Conservation (phyloP, 2,113 vertebrate genomes). For the Microcebus griseorufus region DNA sequence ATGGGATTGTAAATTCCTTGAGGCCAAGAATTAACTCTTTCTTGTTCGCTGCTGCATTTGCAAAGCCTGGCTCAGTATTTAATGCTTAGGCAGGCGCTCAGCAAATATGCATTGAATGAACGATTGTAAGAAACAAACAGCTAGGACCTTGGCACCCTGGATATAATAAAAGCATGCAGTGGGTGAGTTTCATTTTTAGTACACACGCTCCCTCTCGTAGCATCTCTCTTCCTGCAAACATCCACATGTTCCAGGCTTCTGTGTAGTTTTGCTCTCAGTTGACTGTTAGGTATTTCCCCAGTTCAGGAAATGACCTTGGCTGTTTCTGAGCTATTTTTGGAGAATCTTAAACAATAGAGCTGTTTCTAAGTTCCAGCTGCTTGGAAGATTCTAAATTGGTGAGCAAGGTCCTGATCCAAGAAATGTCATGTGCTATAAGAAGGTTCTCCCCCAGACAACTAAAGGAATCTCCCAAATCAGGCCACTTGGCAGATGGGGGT, state of each 20-base stretch:
- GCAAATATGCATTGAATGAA: not conserved
- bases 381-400: slow-evolving; percentile 32
- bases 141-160: not conserved
- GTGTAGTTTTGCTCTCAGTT: not conserved
- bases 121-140: not conserved
- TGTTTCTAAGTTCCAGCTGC: not conserved
- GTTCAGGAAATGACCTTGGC: not conserved
- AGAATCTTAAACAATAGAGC: not conserved
- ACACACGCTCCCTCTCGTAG: not conserved
- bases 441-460: not conserved
- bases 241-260: not conserved
- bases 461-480: not conserved
- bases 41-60: not conserved
- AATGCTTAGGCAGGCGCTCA: not conserved
- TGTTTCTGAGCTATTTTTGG: not conserved
- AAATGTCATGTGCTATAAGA: not conserved
- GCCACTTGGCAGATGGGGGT: not conserved
- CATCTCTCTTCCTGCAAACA: not conserved
- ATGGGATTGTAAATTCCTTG: not conserved
- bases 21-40: not conserved
- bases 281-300: not conserved
- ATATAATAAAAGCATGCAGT: not conserved
- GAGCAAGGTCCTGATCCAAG: not conserved
- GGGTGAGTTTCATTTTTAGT: not conserved
- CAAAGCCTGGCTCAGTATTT: not conserved